A percentile compares a stretch with the other conserved stretches of the same genome.
Conservation (phyloP, 2,888 invertebrate genomes). For the Chydorus sphaericus region DNA sequence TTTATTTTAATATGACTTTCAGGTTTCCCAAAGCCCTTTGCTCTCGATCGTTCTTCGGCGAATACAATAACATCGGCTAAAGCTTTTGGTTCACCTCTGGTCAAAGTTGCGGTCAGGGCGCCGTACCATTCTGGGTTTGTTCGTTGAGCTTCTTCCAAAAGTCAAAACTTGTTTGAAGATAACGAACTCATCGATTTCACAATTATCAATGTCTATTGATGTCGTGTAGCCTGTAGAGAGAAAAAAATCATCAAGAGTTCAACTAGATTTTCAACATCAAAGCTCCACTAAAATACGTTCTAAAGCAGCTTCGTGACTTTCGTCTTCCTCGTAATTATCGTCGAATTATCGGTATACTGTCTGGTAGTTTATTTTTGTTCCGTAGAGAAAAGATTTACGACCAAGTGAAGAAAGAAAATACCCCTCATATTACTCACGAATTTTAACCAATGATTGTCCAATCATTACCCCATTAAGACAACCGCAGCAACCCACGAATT, state of each 20-base stretch:
- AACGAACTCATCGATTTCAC: conserved; percentile 75
- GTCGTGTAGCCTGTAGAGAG: conserved; percentile 49
- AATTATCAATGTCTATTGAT: conserved; percentile 76
- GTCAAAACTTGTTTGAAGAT: conserved; percentile 70
- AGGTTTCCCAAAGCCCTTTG: too few species aligned
- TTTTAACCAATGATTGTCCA: too few species aligned
- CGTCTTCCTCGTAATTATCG: conserved; percentile 66
- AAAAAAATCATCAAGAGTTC: too few species aligned
- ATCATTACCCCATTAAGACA: too few species aligned
- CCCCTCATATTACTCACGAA: too few species aligned
- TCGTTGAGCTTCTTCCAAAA: conserved; percentile 42
- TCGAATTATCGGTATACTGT: too few species aligned
- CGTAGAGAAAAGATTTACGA: too few species aligned
- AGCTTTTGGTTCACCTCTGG: conserved; percentile 65
- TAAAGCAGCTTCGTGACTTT: conserved; percentile 74
- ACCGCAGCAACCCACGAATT: too few species aligned
- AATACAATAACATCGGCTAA: conserved; percentile 72
- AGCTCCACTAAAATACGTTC: conserved; percentile 54
- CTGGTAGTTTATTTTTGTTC: too few species aligned
- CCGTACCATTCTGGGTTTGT: conserved; percentile 68
- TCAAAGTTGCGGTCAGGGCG: conserved; percentile 56
- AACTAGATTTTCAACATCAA: too few species aligned
- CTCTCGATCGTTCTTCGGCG: conserved; percentile 84
- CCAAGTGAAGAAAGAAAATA: too few species aligned
- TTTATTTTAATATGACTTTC: too few species aligned